Evolutionary conservation across 1,140 invertebrate genomes (phyloP).

Genomic region (Acromyrmex echinatior): DNA sequence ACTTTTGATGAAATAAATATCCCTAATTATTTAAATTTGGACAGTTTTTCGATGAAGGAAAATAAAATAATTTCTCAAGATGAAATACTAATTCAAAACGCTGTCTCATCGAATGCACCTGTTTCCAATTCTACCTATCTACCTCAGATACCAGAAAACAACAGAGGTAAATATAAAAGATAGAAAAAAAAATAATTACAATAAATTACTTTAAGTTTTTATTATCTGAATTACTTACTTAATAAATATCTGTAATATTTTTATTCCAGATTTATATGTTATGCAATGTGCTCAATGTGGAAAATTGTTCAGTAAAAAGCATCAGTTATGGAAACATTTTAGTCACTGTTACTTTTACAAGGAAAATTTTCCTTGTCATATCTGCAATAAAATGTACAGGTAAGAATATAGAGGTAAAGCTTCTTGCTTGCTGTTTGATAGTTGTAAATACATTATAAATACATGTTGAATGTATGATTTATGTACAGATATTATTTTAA

Average conservation of each 20-base stretch:
- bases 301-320: slow-evolving; percentile 68
- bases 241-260: slow-evolving; percentile 17
- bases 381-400: slow-evolving; percentile 73
- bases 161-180: slow-evolving; percentile 15
- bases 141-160: background rate
- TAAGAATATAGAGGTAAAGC: slow-evolving; percentile 57
- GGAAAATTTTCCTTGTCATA: slow-evolving; percentile 65
- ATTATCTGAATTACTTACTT: slow-evolving; percentile 10
- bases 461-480: background rate
- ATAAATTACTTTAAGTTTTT: background rate
- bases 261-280: slow-evolving; percentile 67
- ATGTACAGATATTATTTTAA: background rate
- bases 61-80: background rate
- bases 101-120: background rate
- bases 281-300: slow-evolving; percentile 72
- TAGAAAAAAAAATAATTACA: background rate
- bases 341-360: slow-evolving; percentile 55
- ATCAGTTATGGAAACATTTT: slow-evolving; percentile 72
- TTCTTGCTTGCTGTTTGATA: background rate
- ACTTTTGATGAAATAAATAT: background rate
- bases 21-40: background rate
- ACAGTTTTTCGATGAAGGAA: background rate
- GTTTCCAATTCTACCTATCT: background rate
- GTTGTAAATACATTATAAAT: background rate
- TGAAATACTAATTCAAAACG: background rate